These are phyloP conservation scores for Notothenia coriiceps DNA, from an alignment of 2,113 vertebrate genomes.

Conservation along the genomic window DNA sequence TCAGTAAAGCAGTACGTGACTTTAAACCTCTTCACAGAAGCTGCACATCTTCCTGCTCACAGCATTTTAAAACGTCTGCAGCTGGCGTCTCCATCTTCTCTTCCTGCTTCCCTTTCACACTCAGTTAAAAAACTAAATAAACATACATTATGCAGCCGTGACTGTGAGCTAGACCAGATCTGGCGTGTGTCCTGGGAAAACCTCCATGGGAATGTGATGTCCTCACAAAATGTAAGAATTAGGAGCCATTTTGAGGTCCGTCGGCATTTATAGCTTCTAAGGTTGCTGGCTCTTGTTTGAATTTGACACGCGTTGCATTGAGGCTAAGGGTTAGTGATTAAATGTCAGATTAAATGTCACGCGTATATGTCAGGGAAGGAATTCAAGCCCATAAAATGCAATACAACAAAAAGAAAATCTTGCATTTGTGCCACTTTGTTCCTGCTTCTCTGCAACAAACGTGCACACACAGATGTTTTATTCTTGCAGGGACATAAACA, in stretches of 20 bases:
- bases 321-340: conserved; percentile 63
- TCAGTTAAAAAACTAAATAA: conserved; percentile 18
- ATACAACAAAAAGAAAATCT: conserved; percentile 33
- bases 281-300: conserved; percentile 33
- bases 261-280: not conserved
- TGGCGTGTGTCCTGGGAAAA: conserved; percentile 14
- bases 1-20: conserved; percentile 32
- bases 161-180: not conserved
- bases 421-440: conserved; percentile 34
- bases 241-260: conserved; percentile 18
- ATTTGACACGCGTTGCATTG: conserved; percentile 45
- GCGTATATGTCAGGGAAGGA: conserved; percentile 56
- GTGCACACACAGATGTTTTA: conserved; percentile 18
- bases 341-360: conserved; percentile 72
- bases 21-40: not conserved
- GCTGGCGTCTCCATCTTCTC: conserved; percentile 37
- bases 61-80: conserved; percentile 34
- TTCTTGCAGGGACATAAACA: conserved; percentile 23
- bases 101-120: conserved; percentile 22
- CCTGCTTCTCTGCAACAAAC: conserved; percentile 17
- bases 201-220: conserved; percentile 10
- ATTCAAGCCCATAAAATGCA: conserved; percentile 28
- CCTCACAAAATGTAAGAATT: not conserved
- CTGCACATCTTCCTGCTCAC: conserved; percentile 1
- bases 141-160: not conserved